phyloP scores from a whole-genome alignment of 1,140 invertebrate species.

The Drosophila nannoptera region DNA sequence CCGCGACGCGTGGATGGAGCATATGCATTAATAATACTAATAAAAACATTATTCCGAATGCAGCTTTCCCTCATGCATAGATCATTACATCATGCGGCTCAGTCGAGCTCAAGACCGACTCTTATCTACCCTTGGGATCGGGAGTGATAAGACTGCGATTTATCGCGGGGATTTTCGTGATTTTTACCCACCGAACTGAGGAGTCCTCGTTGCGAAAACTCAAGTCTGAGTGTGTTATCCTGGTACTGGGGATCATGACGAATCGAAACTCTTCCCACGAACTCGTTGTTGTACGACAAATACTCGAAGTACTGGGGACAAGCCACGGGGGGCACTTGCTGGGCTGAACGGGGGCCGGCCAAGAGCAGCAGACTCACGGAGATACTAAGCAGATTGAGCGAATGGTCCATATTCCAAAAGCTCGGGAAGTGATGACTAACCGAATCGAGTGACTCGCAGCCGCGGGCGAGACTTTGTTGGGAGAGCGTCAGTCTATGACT shows the following conservation, averaged over 20 bases:
- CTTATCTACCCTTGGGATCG: slow-evolving; percentile 40
- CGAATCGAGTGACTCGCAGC: slow-evolving; percentile 2
- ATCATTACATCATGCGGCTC: too few relatives aligned
- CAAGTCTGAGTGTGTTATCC: slow-evolving; percentile 38
- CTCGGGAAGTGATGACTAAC: background rate
- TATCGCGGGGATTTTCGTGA: background rate
- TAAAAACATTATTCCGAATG: too few relatives aligned
- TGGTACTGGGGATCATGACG: slow-evolving; percentile 22
- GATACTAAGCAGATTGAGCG: slow-evolving; percentile 1
- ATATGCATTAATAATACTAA: background rate
- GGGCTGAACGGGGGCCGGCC: slow-evolving; percentile 3
- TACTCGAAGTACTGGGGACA: slow-evolving; percentile 59
- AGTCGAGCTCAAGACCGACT: background rate
- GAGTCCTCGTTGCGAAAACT: slow-evolving; percentile 53
- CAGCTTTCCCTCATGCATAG: background rate
- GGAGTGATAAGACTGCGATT: slow-evolving; percentile 43
- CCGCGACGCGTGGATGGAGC: background rate
- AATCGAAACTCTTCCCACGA: slow-evolving; percentile 45
- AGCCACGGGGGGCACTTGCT: slow-evolving; percentile 45
- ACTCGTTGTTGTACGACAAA: slow-evolving; percentile 33
- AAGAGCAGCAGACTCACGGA: slow-evolving; percentile 11
- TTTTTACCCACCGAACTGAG: slow-evolving; percentile 42
- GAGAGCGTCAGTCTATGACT: slow-evolving; percentile 45
- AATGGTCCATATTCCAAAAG: slow-evolving; percentile 12
- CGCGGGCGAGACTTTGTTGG: slow-evolving; percentile 32